Evolutionary conservation across 2,888 invertebrate genomes (phyloP), one percentile per base, ranked within the genome.

Genomic region (Blastobasis adustella): DNA sequence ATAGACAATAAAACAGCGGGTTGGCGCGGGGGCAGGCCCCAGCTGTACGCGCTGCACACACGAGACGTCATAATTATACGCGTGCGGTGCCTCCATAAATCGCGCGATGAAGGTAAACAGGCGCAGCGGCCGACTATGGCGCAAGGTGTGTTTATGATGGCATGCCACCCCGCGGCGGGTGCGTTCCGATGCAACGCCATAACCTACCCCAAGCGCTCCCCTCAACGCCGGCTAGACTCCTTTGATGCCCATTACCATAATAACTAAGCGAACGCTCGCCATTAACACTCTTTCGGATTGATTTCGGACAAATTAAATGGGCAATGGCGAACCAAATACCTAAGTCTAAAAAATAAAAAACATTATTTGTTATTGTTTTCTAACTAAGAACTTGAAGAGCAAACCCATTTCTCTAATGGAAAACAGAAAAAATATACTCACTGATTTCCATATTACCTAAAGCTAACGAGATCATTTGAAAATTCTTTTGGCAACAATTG

Each of bases 151-250:
- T 40, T 82, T 82, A 79, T 82, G 23, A 23, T 23, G 23, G 79
- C 77, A 78, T 77, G 76, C 80, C 82, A 74, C 82, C 81, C 78
- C 76, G 81, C 82, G 84, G 82, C 39, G n/a, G 42, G 8, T 45
- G 41, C 46, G 73, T 75, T 76, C 76, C 76, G 79, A 77, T 85
- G 84, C 85, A 85, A 77, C 76, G 68, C 83, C 82, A 82, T 82
- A 84, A 77, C 84, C 85, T 83, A 82, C 83, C 82, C 79, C 77
- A 81, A 81, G 75, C 72, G 66, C 74, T 79, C 82, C 84, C 84
- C 84, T 71, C 72, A 76, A 79, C 81, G 79, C 76, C 77, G 75
- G 74, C 68, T 75, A 80, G 79, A 78, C 80, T 74, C 73, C 72
- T 79, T 79, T 82, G 79, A 82, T 77, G 73, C 68, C 71, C 74